Evolutionary conservation across 2,113 vertebrate genomes (phyloP).

Genomic region (Ellobius talpinus): DNA sequence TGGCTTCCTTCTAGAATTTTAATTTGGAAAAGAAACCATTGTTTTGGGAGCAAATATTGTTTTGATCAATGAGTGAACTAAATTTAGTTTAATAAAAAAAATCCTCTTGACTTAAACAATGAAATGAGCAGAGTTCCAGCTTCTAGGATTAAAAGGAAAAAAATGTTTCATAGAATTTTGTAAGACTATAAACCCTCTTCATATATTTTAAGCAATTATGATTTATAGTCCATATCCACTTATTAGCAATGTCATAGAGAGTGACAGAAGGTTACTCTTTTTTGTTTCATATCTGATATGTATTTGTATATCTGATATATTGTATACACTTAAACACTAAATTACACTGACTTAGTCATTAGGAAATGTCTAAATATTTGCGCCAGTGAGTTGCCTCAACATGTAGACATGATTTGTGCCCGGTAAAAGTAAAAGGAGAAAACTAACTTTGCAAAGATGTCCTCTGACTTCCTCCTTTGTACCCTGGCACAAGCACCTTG

Average conservation of each 20-base stretch:
- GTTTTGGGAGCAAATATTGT: conserved; percentile 46
- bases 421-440: neutral
- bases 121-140: neutral
- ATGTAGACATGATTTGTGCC: neutral
- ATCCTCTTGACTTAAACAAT: neutral
- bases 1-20: neutral
- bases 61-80: neutral
- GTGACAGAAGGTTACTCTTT: neutral
- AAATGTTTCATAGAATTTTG: neutral
- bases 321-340: neutral
- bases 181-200: neutral
- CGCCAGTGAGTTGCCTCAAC: neutral
- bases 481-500: neutral
- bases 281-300: neutral
- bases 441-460: too few species aligned
- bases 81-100: neutral
- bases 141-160: neutral
- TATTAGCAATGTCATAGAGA: neutral
- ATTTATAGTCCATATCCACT: neutral
- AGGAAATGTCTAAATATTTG: neutral
- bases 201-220: neutral
- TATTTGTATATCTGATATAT: too few species aligned
- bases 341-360: neutral
- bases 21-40: conserved; percentile 18
- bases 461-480: neutral